A percentile compares a stretch with the other conserved stretches of the same genome.
Evolutionary conservation across 1,140 invertebrate genomes (phyloP).

Genomic region (Xylocopa sonorina): DNA sequence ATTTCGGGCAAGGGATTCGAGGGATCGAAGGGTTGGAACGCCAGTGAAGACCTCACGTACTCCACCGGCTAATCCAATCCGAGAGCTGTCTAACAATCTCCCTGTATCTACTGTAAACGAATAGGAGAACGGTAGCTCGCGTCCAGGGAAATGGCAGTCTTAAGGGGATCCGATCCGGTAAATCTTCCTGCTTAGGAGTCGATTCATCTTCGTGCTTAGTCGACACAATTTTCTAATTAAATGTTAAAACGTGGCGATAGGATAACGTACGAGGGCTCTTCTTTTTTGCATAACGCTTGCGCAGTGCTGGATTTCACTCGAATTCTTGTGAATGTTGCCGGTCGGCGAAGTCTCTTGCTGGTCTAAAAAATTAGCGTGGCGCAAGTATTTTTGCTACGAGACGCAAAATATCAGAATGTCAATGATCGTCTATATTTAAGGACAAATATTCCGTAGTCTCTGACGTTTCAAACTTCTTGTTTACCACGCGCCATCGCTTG

Average conservation of each 20-base stretch:
- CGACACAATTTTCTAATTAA: conserved; percentile 33
- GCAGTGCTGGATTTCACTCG: neutral
- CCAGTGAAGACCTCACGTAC: conserved; percentile 44
- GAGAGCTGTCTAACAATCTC: conserved; percentile 64
- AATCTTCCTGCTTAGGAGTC: conserved; percentile 28
- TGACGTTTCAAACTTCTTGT: conserved; percentile 1
- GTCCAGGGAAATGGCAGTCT: conserved; percentile 49
- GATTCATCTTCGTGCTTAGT: conserved; percentile 1
- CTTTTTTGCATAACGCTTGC: neutral
- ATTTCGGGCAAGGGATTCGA: conserved; percentile 49
- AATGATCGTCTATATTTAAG: too few relatives aligned
- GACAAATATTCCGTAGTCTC: neutral
- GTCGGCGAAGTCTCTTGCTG: too few relatives aligned
- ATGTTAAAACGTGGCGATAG: neutral
- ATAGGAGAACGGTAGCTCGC: conserved; percentile 47
- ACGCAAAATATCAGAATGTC: too few relatives aligned
- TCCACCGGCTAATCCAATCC: conserved; percentile 63
- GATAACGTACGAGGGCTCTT: too few relatives aligned
- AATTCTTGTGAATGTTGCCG: too few relatives aligned
- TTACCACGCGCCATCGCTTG: conserved; percentile 1
- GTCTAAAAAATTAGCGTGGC: too few relatives aligned
- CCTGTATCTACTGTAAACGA: conserved; percentile 63
- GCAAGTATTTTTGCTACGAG: too few relatives aligned
- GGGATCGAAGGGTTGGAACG: conserved; percentile 47
- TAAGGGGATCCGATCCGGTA: conserved; percentile 36